Evolutionary conservation across 2,888 invertebrate species (phyloP).

Genomic region (Caenorhabditis sulstoni): DNA sequence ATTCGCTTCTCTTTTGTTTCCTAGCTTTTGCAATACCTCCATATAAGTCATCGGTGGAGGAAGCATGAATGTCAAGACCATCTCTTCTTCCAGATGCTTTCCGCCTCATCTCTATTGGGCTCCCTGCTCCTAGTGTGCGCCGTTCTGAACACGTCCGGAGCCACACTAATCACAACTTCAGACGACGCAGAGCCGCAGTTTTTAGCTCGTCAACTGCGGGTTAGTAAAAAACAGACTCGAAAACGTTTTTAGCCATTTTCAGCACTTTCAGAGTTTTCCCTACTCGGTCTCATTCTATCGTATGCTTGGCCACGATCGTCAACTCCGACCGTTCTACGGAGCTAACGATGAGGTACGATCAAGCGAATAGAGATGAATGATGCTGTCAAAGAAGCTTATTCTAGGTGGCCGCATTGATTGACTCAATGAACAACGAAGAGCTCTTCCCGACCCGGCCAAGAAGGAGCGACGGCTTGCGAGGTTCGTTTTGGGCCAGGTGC

Average conservation of each 20-base stretch:
- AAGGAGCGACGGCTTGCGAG: conserved; percentile 56
- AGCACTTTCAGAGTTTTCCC: conserved; percentile 71
- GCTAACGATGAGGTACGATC: conserved; percentile 62
- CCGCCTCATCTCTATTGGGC: conserved; percentile 55
- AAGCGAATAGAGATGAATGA: not conserved
- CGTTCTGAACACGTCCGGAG: conserved; percentile 31
- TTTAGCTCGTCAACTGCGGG: conserved; percentile 35
- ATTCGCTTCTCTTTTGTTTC: not conserved
- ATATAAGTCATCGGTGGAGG: not conserved
- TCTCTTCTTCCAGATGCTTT: conserved; percentile 32
- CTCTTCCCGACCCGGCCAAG: conserved; percentile 35
- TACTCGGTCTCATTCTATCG: conserved; percentile 72
- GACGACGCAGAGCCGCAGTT: conserved; percentile 27
- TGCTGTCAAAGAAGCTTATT: not conserved
- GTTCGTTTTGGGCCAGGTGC: conserved; percentile 55
- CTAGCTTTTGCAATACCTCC: not conserved
- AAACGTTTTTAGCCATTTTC: not conserved
- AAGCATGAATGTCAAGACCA: not conserved
- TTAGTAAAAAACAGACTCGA: not conserved
- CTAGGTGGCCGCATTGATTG: conserved; percentile 56
- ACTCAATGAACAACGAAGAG: conserved; percentile 58
- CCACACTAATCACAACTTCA: conserved; percentile 22
- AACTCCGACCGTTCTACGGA: conserved; percentile 66
- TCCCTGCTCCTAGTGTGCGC: conserved; percentile 52
- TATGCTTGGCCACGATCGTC: conserved; percentile 70